A percentile compares a stretch with the other conserved stretches of the same genome.
These are phyloP conservation scores for Latheticus oryzae DNA, from an alignment of 2,888 invertebrate genomes.

Conservation along the genomic window DNA sequence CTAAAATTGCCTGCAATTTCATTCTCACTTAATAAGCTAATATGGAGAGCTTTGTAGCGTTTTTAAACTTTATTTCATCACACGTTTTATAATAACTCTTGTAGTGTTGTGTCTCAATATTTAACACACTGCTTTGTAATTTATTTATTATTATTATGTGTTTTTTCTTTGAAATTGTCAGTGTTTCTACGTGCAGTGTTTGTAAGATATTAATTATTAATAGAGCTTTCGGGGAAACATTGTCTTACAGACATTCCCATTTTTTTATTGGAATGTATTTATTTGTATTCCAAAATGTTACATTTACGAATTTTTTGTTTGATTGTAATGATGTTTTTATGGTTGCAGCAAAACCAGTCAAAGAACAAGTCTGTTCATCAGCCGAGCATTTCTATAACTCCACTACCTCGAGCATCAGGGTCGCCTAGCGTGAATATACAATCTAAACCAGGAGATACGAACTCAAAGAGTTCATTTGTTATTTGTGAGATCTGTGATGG, in stretches of 20 bases:
- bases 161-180: constrained; percentile 1
- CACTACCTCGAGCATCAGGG: constrained; percentile 68
- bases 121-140: constrained; percentile 10
- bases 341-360: constrained; percentile 36
- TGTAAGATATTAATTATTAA: neutral
- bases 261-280: no score
- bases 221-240: no score
- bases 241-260: no score
- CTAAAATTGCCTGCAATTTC: constrained; percentile 34
- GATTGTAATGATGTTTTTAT: neutral
- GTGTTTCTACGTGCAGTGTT: neutral
- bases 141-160: neutral
- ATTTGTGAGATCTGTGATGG: constrained; percentile 98
- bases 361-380: constrained; percentile 70
- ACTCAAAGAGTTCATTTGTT: constrained; percentile 85
- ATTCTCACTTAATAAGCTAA: constrained; percentile 6
- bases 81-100: neutral
- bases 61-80: constrained; percentile 8
- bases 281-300: no score
- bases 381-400: constrained; percentile 92
- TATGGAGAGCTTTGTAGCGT: constrained; percentile 3
- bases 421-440: constrained; percentile 63
- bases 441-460: constrained; percentile 67
- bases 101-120: constrained; percentile 7
- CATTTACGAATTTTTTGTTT: no score